Conservation (phyloP, 2,113 vertebrate genomes). For the Myocastor coypus region DNA sequence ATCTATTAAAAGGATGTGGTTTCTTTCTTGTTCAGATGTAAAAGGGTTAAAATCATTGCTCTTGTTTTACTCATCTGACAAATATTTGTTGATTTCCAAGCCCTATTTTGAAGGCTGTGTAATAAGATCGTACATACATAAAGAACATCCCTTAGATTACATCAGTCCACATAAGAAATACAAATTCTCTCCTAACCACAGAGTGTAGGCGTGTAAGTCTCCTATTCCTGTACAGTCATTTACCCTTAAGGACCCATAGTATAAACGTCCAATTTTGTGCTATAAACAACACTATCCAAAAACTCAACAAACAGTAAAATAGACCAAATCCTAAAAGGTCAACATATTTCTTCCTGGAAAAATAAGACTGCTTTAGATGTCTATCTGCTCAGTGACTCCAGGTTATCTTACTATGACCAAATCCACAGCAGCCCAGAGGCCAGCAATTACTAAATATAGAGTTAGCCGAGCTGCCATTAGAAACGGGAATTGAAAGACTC, state of each 20-base stretch:
- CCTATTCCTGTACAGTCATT: conserved; percentile 53
- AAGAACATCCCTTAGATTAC: conserved; percentile 57
- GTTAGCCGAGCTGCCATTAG: conserved; percentile 62
- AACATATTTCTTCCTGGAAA: conserved; percentile 76
- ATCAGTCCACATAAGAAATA: conserved; percentile 61
- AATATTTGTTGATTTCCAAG: conserved; percentile 68
- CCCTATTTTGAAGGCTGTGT: conserved; percentile 55
- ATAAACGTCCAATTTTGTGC: conserved; percentile 68
- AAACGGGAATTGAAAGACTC: conserved; percentile 73
- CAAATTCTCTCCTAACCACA: conserved; percentile 47
- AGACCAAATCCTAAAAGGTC: conserved; percentile 72
- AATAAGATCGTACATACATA: neutral
- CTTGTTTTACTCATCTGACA: conserved; percentile 52
- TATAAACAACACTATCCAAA: conserved; percentile 72
- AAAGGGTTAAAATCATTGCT: conserved; percentile 26
- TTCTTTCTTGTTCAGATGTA: neutral
- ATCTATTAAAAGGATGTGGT: neutral
- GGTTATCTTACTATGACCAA: conserved; percentile 76
- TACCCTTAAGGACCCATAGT: conserved; percentile 24
- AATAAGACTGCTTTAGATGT: conserved; percentile 75
- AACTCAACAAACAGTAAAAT: conserved; percentile 54
- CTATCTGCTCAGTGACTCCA: conserved; percentile 56
- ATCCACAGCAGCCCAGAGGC: conserved; percentile 66
- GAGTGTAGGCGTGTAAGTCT: neutral
- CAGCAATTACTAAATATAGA: conserved; percentile 75